Evolutionary conservation across 2,113 vertebrate genomes (phyloP).

Genomic region (Cheilinus undulatus): DNA sequence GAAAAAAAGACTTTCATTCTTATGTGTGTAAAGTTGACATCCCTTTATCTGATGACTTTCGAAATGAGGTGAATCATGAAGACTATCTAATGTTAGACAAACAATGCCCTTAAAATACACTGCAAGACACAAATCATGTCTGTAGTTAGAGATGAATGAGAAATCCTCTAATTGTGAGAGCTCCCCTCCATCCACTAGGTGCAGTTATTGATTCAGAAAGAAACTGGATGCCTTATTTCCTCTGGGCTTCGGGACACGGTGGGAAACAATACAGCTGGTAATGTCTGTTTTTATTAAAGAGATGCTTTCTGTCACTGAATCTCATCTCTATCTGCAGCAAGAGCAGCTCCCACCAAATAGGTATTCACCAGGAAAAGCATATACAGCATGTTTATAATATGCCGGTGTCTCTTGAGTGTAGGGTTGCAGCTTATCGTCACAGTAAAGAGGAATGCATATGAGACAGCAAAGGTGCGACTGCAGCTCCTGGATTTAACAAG

Average conservation of each 20-base stretch:
- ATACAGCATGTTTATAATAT: background rate
- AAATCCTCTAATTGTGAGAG: slow-evolving; percentile 58
- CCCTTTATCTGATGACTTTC: slow-evolving; percentile 3
- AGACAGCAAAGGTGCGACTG: background rate
- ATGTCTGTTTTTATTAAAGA: slow-evolving; percentile 58
- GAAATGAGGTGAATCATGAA: slow-evolving; percentile 1
- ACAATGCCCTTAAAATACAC: slow-evolving; percentile 16
- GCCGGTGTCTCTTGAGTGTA: slow-evolving; percentile 3
- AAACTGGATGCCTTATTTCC: slow-evolving; percentile 52
- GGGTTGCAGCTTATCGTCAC: slow-evolving; percentile 4
- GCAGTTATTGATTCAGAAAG: slow-evolving; percentile 69
- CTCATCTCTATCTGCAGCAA: slow-evolving; percentile 27
- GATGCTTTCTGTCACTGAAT: slow-evolving; percentile 26
- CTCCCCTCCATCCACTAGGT: slow-evolving; percentile 43
- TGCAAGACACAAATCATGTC: slow-evolving; percentile 33
- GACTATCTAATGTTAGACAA: background rate
- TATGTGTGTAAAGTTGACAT: slow-evolving; percentile 9
- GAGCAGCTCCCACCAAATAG: background rate
- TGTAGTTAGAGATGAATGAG: slow-evolving; percentile 44
- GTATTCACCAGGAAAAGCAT: slow-evolving; percentile 1
- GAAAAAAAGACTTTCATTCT: background rate
- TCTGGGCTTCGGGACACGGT: slow-evolving; percentile 34
- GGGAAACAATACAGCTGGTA: slow-evolving; percentile 54
- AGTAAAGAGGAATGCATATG: slow-evolving; percentile 8
- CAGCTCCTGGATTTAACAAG: slow-evolving; percentile 32